Conservation (phyloP, 1,140 invertebrate species). For the Polyergus mexicanus region DNA sequence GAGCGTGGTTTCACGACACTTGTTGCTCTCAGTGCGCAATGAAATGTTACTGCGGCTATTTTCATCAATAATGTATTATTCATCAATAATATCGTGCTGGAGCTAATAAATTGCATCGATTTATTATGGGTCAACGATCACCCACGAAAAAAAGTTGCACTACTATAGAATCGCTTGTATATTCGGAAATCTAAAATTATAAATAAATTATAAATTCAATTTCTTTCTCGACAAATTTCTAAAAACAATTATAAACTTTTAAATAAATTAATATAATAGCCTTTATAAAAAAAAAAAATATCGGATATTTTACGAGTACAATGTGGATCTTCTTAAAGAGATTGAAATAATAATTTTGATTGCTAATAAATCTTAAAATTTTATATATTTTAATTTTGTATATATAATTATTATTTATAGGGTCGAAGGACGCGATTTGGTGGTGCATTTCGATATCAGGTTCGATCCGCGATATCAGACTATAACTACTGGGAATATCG, state of each 20-base stretch:
- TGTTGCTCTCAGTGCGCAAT: conserved; percentile 38
- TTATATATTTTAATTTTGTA: background rate
- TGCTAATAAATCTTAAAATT: background rate
- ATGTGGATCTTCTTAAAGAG: background rate
- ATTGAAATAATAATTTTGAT: background rate
- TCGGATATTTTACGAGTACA: background rate
- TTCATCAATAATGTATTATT: conserved; percentile 55
- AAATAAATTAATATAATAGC: background rate
- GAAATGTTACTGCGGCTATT: conserved; percentile 21
- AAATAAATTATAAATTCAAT: background rate
- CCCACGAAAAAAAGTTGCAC: background rate
- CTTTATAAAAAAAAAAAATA: background rate
- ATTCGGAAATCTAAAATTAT: background rate
- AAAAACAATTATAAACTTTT: too few species aligned
- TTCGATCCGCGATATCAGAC: conserved; percentile 89
- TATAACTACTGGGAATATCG: conserved; percentile 86
- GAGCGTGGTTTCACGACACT: conserved; percentile 48
- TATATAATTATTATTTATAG: conserved; percentile 80
- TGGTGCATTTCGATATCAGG: conserved; percentile 91
- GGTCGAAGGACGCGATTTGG: conserved; percentile 88
- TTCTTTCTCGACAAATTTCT: background rate
- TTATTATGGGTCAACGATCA: background rate
- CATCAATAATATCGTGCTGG: conserved; percentile 45
- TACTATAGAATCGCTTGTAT: background rate
- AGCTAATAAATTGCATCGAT: background rate